Conservation (phyloP, 2,888 invertebrate genomes). For the Tiliacea aurago region DNA sequence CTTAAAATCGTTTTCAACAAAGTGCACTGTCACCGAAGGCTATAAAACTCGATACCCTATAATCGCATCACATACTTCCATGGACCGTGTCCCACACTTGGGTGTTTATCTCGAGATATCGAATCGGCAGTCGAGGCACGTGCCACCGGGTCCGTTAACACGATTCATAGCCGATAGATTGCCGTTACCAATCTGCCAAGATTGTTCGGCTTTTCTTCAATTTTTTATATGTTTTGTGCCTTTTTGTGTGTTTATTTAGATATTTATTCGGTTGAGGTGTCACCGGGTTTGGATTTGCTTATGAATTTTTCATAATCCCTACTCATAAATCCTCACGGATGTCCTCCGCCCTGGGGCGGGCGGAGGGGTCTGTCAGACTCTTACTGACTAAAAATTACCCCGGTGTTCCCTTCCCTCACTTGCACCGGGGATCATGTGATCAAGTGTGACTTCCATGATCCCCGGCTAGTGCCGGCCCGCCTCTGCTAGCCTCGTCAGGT, state of each 20-base stretch:
- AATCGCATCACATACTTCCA: slow-evolving; percentile 41
- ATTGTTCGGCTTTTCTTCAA: slow-evolving; percentile 38
- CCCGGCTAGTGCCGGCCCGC: too few species aligned
- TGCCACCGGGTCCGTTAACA: slow-evolving; percentile 52
- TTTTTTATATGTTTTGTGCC: slow-evolving; percentile 37
- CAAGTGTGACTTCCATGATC: too few species aligned
- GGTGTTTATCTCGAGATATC: slow-evolving; percentile 48
- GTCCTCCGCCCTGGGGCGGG: too few species aligned
- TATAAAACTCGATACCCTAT: slow-evolving; percentile 36
- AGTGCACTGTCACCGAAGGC: slow-evolving; percentile 29
- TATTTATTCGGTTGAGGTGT: neutral
- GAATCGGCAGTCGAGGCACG: slow-evolving; percentile 56
- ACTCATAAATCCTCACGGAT: too few species aligned
- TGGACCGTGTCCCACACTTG: neutral
- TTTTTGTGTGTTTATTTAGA: slow-evolving; percentile 2
- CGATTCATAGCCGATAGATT: slow-evolving; percentile 61
- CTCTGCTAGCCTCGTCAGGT: too few species aligned
- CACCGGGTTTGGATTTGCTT: neutral
- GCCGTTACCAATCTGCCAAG: slow-evolving; percentile 57
- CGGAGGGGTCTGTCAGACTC: too few species aligned
- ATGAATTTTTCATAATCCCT: neutral
- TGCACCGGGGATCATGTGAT: too few species aligned
- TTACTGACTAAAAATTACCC: too few species aligned
- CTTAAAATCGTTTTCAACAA: slow-evolving; percentile 3
- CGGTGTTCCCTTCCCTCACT: too few species aligned